Evolutionary conservation across 2,888 invertebrate genomes (phyloP), one percentile per base, ranked within the genome.

Genomic region (Anthrax anthrax): DNA sequence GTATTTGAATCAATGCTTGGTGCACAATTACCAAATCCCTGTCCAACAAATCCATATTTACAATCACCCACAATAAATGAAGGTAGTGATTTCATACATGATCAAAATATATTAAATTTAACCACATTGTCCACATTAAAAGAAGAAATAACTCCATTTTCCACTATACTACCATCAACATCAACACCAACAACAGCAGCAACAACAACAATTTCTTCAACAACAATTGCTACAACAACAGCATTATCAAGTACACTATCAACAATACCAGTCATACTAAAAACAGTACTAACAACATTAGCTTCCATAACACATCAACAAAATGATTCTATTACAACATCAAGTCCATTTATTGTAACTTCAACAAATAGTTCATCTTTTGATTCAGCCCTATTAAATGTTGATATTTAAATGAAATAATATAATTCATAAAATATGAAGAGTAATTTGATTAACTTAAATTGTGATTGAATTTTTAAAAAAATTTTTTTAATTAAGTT

Each of bases 1-100:
- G 71, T 85, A 18, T 72, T 92, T 51, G 76, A 84, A 56, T 70
- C 73, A 51, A 74, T 78, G 75, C 57, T 78, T 42, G 78, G 78
- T 0, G 68, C 74, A 1, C 73, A 72, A 38, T 62, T 72, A 2
- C 57, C 58, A 4, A 37, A 70, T 42, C 72, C 72, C 1, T 77
- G 77, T 55, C 62, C 62, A 17, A 56, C 58, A 43, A 63, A 62
- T 53, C 65, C 66, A 1, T 67, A 62, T 41, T 50, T 60, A 37
- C 57, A 59, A 18, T 55, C 56, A 17, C 52, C 57, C 4, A 55
- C 62, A 29, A 43, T 47, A 41, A 47, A 47, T 23, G 46, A 50
- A 37, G 16, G 12, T 16, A 46, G 44, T n/a, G 29, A n/a, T 17
- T 27, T 17, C 4, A 29, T 17, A 23, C 38, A 39, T 42, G 43